Evolutionary conservation across 2,113 vertebrate genomes (phyloP).

Genomic region (Aptenodytes patagonicus): DNA sequence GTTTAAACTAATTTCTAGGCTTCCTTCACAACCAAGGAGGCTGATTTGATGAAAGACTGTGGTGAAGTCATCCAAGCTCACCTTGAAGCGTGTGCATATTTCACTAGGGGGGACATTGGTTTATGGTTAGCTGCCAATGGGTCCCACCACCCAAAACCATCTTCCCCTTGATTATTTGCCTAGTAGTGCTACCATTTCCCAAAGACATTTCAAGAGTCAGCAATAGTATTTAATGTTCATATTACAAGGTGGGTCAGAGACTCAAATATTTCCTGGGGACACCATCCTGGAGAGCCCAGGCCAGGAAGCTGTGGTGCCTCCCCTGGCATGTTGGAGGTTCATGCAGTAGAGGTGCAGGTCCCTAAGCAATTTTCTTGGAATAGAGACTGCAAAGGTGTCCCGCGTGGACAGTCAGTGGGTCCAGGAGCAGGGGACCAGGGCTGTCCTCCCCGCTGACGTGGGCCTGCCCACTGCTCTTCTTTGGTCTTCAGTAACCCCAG

Average conservation of each 20-base stretch:
- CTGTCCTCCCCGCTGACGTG: neutral
- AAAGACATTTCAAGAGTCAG: neutral
- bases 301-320: neutral
- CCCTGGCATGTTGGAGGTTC: neutral
- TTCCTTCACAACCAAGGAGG: neutral
- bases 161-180: neutral
- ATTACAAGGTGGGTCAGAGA: neutral
- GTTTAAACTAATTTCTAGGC: neutral
- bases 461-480: neutral
- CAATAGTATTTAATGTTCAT: neutral
- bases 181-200: neutral
- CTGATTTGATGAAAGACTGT: neutral
- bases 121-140: neutral
- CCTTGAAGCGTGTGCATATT: neutral
- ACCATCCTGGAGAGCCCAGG: neutral
- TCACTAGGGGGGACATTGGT: neutral
- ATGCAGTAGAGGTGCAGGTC: neutral
- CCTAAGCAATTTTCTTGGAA: neutral
- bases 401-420: fast-evolving
- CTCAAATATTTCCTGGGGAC: neutral
- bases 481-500: neutral
- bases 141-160: neutral
- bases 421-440: neutral
- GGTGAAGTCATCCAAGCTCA: neutral
- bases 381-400: neutral